phyloP scores from a whole-genome alignment of 2,113 vertebrate genomes.

The Ariopsis seemanni region DNA sequence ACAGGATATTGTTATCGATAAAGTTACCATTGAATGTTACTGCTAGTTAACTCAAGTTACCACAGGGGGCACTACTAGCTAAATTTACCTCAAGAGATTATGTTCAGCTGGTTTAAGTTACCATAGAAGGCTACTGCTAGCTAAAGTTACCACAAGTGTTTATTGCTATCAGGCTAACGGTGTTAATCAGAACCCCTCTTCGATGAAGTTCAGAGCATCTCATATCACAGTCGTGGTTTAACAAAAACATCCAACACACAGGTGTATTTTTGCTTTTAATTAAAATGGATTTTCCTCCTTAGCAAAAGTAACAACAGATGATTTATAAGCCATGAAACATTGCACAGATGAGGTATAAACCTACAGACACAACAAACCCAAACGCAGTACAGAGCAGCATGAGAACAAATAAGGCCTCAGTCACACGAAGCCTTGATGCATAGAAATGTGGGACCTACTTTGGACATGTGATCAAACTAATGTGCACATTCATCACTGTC shows the following conservation, averaged over 20 bases:
- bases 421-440: background rate
- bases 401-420: background rate
- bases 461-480: constrained; percentile 19
- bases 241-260: background rate
- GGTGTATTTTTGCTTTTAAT: constrained; percentile 1
- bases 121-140: background rate
- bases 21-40: too few species aligned
- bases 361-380: constrained; percentile 11
- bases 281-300: constrained; percentile 13
- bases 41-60: background rate
- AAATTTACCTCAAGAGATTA: background rate
- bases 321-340: background rate
- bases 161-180: background rate
- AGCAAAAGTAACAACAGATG: constrained; percentile 24
- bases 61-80: background rate
- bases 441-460: constrained; percentile 17
- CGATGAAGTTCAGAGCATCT: background rate
- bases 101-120: background rate
- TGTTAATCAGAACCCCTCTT: background rate
- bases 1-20: too few species aligned
- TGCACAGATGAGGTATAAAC: constrained; percentile 6
- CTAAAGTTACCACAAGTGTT: background rate
- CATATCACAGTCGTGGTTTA: background rate
- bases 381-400: constrained; percentile 22
- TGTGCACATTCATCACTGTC: constrained; percentile 11